Conservation (phyloP, 1,140 invertebrate genomes). For the Drosophila nasuta region DNA sequence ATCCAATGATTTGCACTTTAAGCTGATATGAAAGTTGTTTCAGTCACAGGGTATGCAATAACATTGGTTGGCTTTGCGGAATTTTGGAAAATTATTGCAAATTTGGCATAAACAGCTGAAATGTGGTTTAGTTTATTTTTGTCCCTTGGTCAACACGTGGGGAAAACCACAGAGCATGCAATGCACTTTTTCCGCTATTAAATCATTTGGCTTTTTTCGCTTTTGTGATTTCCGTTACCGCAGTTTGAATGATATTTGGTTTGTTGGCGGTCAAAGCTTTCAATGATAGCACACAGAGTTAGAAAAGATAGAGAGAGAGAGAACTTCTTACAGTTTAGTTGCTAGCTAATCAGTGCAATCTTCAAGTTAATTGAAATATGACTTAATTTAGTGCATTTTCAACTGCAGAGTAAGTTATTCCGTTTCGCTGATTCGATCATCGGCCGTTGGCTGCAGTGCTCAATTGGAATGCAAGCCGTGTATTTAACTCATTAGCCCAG, state of each 20-base stretch:
- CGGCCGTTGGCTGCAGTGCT: constrained; percentile 18
- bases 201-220: constrained; percentile 28
- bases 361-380: constrained; percentile 1
- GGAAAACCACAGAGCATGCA: constrained; percentile 38
- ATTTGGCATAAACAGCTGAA: constrained; percentile 69
- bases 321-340: no score
- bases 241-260: constrained; percentile 78
- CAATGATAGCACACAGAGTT: constrained; percentile 4
- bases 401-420: background rate
- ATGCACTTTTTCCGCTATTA: constrained; percentile 32
- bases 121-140: constrained; percentile 62
- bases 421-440: constrained; percentile 24
- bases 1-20: no score
- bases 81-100: constrained; percentile 59
- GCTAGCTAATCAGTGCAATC: background rate
- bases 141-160: constrained; percentile 47
- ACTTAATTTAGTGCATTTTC: background rate
- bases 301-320: no score
- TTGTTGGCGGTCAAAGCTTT: constrained; percentile 43
- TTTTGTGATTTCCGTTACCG: constrained; percentile 65
- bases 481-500: constrained; percentile 64
- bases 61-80: constrained; percentile 27
- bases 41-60: background rate
- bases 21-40: no score
- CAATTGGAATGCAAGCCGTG: constrained; percentile 35